Conservation (phyloP, 2,797 vertebrate species). For the Merluccius polli region DNA sequence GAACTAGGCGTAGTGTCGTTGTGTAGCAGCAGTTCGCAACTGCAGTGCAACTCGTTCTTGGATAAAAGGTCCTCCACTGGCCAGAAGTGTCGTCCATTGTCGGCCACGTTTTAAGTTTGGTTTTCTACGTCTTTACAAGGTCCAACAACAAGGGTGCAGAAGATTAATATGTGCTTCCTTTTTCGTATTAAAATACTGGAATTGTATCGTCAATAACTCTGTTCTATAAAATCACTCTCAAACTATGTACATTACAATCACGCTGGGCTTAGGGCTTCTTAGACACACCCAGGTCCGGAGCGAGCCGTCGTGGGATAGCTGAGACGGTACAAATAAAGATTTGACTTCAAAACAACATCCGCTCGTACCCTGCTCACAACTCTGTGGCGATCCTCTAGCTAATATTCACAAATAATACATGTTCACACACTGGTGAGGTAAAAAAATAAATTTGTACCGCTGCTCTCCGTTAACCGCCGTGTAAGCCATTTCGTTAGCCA, state of each 20-base stretch:
- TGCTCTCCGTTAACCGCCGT: conserved; percentile 50
- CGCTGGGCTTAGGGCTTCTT: conserved; percentile 24
- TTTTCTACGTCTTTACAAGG: neutral
- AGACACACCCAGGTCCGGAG: conserved; percentile 7
- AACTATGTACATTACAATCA: conserved; percentile 74
- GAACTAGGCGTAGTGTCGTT: neutral
- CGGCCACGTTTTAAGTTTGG: neutral
- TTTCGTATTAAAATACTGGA: conserved; percentile 49
- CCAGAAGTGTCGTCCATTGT: neutral
- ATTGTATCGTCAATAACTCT: conserved; percentile 49
- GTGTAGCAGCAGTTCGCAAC: too few species aligned
- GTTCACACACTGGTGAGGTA: conserved; percentile 63
- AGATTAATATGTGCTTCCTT: conserved; percentile 43
- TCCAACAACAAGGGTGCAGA: conserved; percentile 18
- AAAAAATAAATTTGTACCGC: conserved; percentile 75
- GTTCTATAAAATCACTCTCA: conserved; percentile 67
- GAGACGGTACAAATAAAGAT: neutral
- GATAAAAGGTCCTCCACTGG: neutral
- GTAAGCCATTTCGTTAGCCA: conserved; percentile 13
- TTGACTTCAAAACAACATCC: neutral
- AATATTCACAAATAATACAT: conserved; percentile 65
- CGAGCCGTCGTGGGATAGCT: neutral
- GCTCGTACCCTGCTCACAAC: conserved; percentile 50
- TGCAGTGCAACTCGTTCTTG: neutral
- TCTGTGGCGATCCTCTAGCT: conserved; percentile 44